phyloP scores from a whole-genome alignment of 2,888 invertebrate species.

The Blomia tropicalis region DNA sequence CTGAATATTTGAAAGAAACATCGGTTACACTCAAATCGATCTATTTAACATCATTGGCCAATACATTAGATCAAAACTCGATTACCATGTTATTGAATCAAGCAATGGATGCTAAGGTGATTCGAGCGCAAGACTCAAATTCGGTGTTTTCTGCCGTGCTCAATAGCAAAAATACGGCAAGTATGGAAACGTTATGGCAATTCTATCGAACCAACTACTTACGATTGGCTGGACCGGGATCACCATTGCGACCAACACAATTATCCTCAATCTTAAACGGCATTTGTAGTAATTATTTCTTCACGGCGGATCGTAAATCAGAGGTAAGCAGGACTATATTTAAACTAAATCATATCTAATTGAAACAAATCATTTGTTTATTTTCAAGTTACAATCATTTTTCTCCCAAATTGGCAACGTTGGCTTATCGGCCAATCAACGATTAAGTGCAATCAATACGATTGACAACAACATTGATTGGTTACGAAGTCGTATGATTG shows the following conservation, averaged over 20 bases:
- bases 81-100: conserved; percentile 44
- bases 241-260: conserved; percentile 11
- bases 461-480: conserved; percentile 21
- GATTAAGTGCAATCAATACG: conserved; percentile 10
- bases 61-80: conserved; percentile 2
- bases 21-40: conserved; percentile 6
- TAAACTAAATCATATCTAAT: no score
- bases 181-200: conserved; percentile 60
- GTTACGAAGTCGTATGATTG: conserved; percentile 5
- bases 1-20: conserved; percentile 16
- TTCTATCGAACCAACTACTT: conserved; percentile 54
- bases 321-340: conserved; percentile 1
- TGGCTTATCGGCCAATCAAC: conserved; percentile 6
- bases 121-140: conserved; percentile 70
- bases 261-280: conserved; percentile 15
- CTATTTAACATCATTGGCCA: conserved; percentile 17
- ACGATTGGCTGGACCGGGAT: not conserved
- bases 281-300: conserved; percentile 17
- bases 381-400: no score
- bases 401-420: not conserved
- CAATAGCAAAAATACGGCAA: conserved; percentile 47
- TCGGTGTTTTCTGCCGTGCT: conserved; percentile 50
- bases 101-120: conserved; percentile 54
- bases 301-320: conserved; percentile 8
- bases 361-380: no score